A percentile compares a stretch with the other conserved stretches of the same genome.
These are phyloP conservation scores for Ophion costatus DNA, from an alignment of 2,888 invertebrate genomes.

Conservation along the genomic window DNA sequence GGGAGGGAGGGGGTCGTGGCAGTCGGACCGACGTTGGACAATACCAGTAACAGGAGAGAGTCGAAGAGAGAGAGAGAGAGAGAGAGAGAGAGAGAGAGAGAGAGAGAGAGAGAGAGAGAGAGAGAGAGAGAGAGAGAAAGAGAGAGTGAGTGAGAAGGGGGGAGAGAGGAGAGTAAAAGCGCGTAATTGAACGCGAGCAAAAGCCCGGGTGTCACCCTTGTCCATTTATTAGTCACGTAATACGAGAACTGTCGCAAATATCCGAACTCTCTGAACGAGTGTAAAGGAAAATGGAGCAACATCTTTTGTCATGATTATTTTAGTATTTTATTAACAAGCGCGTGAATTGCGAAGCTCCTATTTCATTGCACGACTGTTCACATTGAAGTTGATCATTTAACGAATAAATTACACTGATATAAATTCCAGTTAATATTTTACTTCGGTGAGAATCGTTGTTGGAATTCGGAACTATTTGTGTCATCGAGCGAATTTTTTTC, in stretches of 20 bases:
- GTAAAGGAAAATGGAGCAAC: slow-evolving; percentile 22
- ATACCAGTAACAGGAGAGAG: slow-evolving; percentile 21
- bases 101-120: slow-evolving; percentile 22
- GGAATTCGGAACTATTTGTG: background rate
- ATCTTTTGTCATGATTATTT: slow-evolving; percentile 22
- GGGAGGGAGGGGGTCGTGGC: background rate
- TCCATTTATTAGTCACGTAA: slow-evolving; percentile 54
- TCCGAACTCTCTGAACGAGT: slow-evolving; percentile 10
- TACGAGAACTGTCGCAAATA: slow-evolving; percentile 37
- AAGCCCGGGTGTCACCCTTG: slow-evolving; percentile 46
- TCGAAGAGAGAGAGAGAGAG: slow-evolving; percentile 6
- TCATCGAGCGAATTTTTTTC: background rate
- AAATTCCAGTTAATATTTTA: background rate
- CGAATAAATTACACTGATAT: background rate
- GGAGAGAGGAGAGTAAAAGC: slow-evolving; percentile 52
- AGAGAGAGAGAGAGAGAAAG: slow-evolving; percentile 33
- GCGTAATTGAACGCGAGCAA: slow-evolving; percentile 70
- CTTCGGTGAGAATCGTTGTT: background rate
- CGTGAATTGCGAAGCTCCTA: background rate
- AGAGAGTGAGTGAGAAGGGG: slow-evolving; percentile 39
- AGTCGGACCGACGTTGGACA: slow-evolving; percentile 43
- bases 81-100: slow-evolving; percentile 44
- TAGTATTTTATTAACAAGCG: slow-evolving; percentile 26
- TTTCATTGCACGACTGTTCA: background rate
- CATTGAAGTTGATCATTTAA: background rate